Evolutionary conservation across 2,113 vertebrate genomes (phyloP), one percentile per base, ranked within the genome.

Genomic region (Pterocles burchelli): DNA sequence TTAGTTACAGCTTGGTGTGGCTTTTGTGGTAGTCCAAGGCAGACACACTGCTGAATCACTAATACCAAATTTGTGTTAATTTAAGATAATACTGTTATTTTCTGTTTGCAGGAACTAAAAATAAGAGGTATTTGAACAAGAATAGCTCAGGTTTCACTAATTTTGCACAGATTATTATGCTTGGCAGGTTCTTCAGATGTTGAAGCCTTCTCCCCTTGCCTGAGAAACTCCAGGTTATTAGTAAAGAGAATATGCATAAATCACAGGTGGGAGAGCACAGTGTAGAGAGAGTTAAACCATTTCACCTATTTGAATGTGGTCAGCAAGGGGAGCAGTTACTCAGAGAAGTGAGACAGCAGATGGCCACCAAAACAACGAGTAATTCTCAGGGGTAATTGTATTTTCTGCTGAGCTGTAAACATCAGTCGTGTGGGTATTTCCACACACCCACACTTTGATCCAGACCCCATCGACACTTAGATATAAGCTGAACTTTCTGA

Each of bases 321-420:
- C 21, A 83, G 36, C 57, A 85, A 86, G 72, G 29, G 49, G 72
- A 86, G 61, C 48, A 74, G 63, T n/a, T 90, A 43, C 67, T 93
- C 70, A 73, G 77, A 91, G 87, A 96, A 95, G 80, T 57, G 83
- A 94, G 93, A 96, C 8, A 92, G 61, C 96, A 96, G 92, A 93
- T 92, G 95, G 88, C 66, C 70, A 92, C 83, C 88, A 94, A 94
- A 97, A 93, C 85, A 95, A 92, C 89, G 31, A 82, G 80, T 68
- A 82, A 92, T 79, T 96, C 95, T 94, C 90, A 90, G 73, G 93
- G 73, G 93, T 85, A 87, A 87, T 24, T 1, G 11, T 58, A 90
- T 94, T 94, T 96, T 97, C 86, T 94, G 95, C 83, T 96, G 79
- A 90, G 79, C 57, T 93, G 76, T 94, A 94, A 96, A 96, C 76